phyloP scores from a whole-genome alignment of 2,888 invertebrate genomes.

The Lepidochrysops patricia region DNA sequence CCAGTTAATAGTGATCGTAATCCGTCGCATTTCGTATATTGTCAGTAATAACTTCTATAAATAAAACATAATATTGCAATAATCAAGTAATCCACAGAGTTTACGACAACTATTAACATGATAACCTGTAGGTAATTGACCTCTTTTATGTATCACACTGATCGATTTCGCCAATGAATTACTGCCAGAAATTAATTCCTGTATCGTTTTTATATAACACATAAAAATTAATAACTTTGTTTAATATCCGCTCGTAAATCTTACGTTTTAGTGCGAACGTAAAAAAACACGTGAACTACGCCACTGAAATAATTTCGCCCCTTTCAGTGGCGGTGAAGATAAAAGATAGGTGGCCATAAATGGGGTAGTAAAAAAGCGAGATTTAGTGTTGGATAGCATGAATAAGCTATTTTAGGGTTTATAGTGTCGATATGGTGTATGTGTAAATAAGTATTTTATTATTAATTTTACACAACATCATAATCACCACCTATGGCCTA shows the following conservation, averaged over 20 bases:
- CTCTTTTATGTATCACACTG: neutral
- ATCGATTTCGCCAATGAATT: neutral
- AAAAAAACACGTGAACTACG: constrained; percentile 4
- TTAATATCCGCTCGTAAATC: neutral
- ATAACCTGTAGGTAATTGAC: no score
- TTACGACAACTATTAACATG: no score
- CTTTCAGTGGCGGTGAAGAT: neutral
- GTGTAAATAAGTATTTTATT: no score
- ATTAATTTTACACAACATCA: no score
- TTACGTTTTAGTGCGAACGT: neutral
- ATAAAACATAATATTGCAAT: no score
- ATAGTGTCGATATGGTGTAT: no score
- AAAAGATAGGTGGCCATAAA: neutral
- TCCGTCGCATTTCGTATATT: no score
- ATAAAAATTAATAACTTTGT: neutral
- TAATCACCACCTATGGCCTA: no score
- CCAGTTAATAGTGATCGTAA: no score
- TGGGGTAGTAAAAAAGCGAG: neutral
- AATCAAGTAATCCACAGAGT: no score
- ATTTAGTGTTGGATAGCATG: constrained; percentile 1
- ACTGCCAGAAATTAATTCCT: neutral
- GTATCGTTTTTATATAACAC: neutral
- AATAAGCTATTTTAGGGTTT: neutral
- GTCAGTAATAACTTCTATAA: no score
- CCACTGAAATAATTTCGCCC: neutral